Base-by-base conservation (phyloP, 2,888 invertebrate genomes). In the Rugalucina vietnamica region DNA sequence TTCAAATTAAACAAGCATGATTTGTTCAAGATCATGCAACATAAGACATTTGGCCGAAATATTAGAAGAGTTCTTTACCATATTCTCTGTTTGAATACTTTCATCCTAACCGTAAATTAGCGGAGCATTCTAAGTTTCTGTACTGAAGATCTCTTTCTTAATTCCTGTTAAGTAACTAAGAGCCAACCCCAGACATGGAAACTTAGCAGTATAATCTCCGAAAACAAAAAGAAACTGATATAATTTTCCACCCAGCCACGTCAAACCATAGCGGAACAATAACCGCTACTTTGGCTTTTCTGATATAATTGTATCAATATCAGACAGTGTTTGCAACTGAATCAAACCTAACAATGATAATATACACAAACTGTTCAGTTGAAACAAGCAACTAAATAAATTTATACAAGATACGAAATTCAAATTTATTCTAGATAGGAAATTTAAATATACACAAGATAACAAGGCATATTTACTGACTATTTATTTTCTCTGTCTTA, bases 321-420 rank as follows among this genome's bases (percentile, higher is more conserved):
- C 65, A 34, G 65, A 34, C 18, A 1, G 18, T 18, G 24, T 65
- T 54, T 65, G 65, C 29, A 65, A 65, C 32, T 34, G 34, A 65
- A 65, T 29, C 34, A 65, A 65, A 65, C 32, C 5, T 34, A 12
- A 60, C 27, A 60, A n/a, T 34, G 65, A 65, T 65, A 65, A 65
- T 65, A 65, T 65, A 65, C 65, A 34, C 34, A 65, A 72, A 39
- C 72, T 72, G 1, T 43, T 27, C 57, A 80, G 76, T 79, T 83
- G 79, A 85, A 85, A 75, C 69, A 79, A 76, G 78, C 73, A 54
- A 85, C 80, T 87, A 85, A 76, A 87, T 87, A 87, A 87, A 87
- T 87, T 82, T 87, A 81, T 82, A 77, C 82, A 85, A 87, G 87
- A 85, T 87, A 79, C 73, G 79, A 49, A 29, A 60, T 81, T 84